A percentile compares a stretch with the other conserved stretches of the same genome.
phyloP scores from a whole-genome alignment of 2,113 vertebrate species.

The Puffinus mauretanicus region DNA sequence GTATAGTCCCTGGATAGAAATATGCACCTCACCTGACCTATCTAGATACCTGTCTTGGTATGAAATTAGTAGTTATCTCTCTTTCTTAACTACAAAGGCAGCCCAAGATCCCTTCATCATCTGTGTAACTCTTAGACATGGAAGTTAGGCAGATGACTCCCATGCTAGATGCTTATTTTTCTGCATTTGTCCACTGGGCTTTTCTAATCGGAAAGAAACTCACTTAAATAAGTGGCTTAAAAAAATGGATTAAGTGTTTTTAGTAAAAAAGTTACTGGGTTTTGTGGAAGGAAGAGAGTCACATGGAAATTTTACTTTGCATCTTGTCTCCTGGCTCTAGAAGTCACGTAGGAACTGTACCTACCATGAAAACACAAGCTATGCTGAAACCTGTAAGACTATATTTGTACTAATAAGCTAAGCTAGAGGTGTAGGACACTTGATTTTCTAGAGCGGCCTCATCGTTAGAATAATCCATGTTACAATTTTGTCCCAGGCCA shows the following conservation, averaged over 20 bases:
- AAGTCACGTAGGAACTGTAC: not conserved
- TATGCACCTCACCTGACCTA: not conserved
- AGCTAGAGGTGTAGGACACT: not conserved
- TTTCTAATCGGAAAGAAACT: not conserved
- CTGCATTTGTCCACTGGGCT: not conserved
- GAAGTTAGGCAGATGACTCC: not conserved
- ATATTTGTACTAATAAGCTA: not conserved
- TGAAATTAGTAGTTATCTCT: not conserved
- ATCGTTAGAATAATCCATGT: not conserved
- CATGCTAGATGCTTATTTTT: not conserved
- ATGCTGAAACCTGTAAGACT: not conserved
- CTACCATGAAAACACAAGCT: not conserved
- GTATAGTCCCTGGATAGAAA: not conserved
- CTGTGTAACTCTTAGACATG: not conserved
- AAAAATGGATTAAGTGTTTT: not conserved
- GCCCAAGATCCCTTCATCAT: not conserved
- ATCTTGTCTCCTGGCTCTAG: not conserved
- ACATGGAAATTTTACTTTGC: not conserved
- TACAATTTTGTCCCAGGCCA: not conserved
- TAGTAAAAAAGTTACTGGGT: not conserved
- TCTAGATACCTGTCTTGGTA: not conserved
- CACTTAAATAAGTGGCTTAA: not conserved
- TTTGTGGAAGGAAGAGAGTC: not conserved
- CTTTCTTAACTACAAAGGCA: not conserved
- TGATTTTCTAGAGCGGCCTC: not conserved